phyloP scores from a whole-genome alignment of 30 jellyfish, hydroid and myxozoan species.

The Aurelia sp. region DNA sequence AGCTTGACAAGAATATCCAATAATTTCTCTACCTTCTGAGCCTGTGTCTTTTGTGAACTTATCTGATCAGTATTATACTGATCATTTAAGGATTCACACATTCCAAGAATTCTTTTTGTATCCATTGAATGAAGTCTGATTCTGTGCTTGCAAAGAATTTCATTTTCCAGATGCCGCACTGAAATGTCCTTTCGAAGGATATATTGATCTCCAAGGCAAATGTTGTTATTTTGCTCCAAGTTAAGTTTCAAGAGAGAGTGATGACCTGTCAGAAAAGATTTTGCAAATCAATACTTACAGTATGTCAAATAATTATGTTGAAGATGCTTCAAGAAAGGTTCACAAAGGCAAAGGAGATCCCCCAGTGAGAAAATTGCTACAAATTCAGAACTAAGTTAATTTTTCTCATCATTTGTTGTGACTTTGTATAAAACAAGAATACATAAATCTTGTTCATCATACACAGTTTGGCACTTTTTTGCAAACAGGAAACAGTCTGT shows the following conservation, averaged over 20 bases:
- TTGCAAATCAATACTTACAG: no score
- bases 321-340: no score
- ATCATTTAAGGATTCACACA: conserved; percentile 22
- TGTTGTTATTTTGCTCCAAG: background rate
- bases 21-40: conserved; percentile 41
- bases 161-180: conserved; percentile 32
- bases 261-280: background rate
- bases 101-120: conserved; percentile 8
- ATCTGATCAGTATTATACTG: conserved; percentile 30
- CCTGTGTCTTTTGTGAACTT: conserved; percentile 36
- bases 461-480: no score
- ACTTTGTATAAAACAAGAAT: no score
- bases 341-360: no score
- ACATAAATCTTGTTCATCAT: no score
- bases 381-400: no score
- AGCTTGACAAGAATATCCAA: conserved; percentile 54
- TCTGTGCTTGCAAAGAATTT: conserved; percentile 44
- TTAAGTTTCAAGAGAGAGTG: background rate
- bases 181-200: conserved; percentile 23
- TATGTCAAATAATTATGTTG: no score
- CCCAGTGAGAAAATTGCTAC: no score
- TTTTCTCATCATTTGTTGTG: no score
- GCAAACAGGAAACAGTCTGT: no score
- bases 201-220: background rate
- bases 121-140: conserved; percentile 48